A percentile compares a stretch with the other conserved stretches of the same genome.
phyloP scores from a whole-genome alignment of 2,888 invertebrate species.

The Tenthredo mesomela region DNA sequence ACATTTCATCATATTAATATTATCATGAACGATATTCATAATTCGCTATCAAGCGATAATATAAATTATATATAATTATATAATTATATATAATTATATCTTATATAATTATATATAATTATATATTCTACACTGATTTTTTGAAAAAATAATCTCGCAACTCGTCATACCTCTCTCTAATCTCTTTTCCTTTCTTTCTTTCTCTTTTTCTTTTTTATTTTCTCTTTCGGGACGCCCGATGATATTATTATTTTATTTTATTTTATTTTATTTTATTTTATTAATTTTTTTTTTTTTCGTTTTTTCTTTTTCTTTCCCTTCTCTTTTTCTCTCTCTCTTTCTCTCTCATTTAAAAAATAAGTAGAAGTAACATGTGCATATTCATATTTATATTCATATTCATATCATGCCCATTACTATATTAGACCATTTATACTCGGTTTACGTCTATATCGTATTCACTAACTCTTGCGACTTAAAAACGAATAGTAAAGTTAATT shows the following conservation, averaged over 20 bases:
- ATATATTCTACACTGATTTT: neutral
- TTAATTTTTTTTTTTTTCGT: neutral
- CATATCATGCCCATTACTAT: neutral
- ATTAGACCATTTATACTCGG: neutral
- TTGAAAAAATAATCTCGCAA: constrained; percentile 10
- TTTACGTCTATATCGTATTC: neutral
- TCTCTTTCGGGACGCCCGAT: constrained; percentile 9
- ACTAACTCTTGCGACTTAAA: neutral
- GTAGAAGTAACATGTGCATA: neutral
- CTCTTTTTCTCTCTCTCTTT: neutral
- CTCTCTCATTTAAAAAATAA: neutral
- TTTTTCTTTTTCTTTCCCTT: neutral
- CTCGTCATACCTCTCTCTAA: neutral
- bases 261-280: no score
- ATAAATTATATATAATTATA: neutral
- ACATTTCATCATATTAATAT: neutral
- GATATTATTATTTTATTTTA: neutral
- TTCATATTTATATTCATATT: neutral
- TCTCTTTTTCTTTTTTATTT: neutral
- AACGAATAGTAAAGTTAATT: neutral
- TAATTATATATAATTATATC: neutral
- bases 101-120: neutral
- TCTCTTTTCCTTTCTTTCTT: neutral
- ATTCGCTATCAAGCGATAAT: neutral
- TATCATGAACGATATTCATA: neutral